These are phyloP conservation scores for Oryzias celebensis DNA, from an alignment of 2,113 vertebrate genomes.

Conservation along the genomic window DNA sequence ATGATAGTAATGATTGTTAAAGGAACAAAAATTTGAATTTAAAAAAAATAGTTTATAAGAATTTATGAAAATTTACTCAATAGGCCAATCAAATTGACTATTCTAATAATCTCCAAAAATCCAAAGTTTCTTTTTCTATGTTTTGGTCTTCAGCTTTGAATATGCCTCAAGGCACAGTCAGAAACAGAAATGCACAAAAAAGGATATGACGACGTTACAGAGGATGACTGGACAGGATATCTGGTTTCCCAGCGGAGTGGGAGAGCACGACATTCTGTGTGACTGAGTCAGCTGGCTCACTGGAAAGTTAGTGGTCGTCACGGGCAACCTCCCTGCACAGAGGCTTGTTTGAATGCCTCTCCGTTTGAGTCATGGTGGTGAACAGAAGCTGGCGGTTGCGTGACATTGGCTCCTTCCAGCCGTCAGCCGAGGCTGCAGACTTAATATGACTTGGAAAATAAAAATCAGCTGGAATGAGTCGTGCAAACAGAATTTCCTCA, in stretches of 20 bases:
- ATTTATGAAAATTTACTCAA: too few relatives aligned
- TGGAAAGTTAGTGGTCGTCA: conserved; percentile 50
- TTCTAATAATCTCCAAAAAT: conserved; percentile 15
- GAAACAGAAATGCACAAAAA: conserved; percentile 51
- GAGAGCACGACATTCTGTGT: conserved; percentile 52
- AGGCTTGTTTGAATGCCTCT: conserved; percentile 56
- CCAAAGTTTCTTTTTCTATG: conserved; percentile 6
- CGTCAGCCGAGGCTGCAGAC: conserved; percentile 34
- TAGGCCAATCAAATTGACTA: background rate
- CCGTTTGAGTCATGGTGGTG: conserved; percentile 57
- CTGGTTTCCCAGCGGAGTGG: conserved; percentile 47
- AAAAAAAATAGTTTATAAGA: too few relatives aligned
- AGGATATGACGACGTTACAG: conserved; percentile 38
- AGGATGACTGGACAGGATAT: conserved; percentile 69
- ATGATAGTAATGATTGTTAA: too few relatives aligned
- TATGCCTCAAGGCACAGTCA: conserved; percentile 45
- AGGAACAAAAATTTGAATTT: too few relatives aligned
- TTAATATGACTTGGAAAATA: conserved; percentile 24
- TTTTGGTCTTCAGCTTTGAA: conserved; percentile 19
- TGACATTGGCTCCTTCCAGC: conserved; percentile 36
- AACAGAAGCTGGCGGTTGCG: conserved; percentile 49
- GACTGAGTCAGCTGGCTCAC: conserved; percentile 56
- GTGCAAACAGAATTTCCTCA: conserved; percentile 50
- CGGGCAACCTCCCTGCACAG: conserved; percentile 31
- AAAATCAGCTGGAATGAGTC: conserved; percentile 43